Conservation (phyloP, 2,113 vertebrate genomes). For the Callocephalon fimbriatum region DNA sequence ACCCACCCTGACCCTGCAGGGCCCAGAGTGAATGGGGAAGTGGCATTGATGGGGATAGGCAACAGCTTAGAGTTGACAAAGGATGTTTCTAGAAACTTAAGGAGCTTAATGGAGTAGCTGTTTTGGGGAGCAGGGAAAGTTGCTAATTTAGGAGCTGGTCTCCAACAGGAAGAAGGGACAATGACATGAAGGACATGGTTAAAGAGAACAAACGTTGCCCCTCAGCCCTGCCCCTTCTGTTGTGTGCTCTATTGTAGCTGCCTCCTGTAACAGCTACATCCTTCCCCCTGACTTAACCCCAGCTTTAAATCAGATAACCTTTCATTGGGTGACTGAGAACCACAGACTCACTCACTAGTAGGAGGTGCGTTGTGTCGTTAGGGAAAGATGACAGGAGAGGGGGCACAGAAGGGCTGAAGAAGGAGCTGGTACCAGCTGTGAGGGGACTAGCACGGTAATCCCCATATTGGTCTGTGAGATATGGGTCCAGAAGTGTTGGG, state of each 20-base stretch:
- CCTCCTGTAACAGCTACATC: neutral
- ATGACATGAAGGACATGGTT: neutral
- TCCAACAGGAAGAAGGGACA: neutral
- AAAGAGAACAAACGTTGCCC: neutral
- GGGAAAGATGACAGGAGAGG: slow-evolving; percentile 85
- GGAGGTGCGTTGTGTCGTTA: slow-evolving; percentile 80
- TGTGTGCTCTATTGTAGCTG: neutral
- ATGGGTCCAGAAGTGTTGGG: slow-evolving; percentile 85
- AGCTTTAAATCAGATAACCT: fast-evolving
- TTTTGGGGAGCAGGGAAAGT: neutral
- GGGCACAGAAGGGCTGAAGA: slow-evolving; percentile 82
- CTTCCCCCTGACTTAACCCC: neutral
- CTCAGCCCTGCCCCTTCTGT: neutral
- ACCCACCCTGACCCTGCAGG: neutral
- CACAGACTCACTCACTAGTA: slow-evolving; percentile 80
- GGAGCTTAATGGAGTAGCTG: neutral
- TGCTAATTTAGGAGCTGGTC: neutral
- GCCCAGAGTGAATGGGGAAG: neutral
- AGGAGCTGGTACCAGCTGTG: slow-evolving; percentile 65
- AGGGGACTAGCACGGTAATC: slow-evolving; percentile 82
- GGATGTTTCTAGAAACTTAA: neutral
- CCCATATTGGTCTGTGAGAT: slow-evolving; percentile 82
- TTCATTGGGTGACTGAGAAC: neutral
- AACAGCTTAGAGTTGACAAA: neutral
- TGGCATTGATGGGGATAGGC: neutral